A percentile compares a stretch with the other conserved stretches of the same genome.
Evolutionary conservation across 2,797 vertebrate species (phyloP).

Genomic region (Periophthalmus magnuspinnatus): DNA sequence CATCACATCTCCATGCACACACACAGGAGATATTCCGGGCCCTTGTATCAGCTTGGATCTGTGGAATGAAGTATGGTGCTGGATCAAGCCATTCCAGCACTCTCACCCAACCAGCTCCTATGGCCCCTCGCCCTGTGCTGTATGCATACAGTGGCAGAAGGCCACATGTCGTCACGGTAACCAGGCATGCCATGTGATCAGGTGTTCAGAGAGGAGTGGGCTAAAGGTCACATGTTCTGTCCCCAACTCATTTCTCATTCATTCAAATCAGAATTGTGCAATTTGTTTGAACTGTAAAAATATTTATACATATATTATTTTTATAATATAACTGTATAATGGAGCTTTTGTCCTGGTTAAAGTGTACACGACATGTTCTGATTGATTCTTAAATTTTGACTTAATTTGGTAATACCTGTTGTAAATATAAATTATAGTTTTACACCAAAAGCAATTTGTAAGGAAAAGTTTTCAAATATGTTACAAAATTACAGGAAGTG

Average conservation of each 20-base stretch:
- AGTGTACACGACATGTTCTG: neutral
- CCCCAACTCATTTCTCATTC: neutral
- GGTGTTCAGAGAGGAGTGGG: neutral
- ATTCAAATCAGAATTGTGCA: neutral
- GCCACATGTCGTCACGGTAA: neutral
- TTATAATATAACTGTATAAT: no score
- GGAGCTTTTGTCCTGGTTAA: neutral
- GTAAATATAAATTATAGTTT: no score
- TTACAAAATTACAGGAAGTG: neutral
- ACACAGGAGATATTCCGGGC: conserved; percentile 57
- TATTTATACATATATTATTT: no score
- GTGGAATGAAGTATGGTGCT: conserved; percentile 19
- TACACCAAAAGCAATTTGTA: neutral
- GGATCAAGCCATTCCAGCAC: conserved; percentile 61
- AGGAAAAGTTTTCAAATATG: neutral
- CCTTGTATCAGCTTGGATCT: conserved; percentile 57
- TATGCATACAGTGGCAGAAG: neutral
- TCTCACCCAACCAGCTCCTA: conserved; percentile 45
- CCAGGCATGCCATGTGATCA: neutral
- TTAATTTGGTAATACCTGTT: no score
- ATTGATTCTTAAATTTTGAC: neutral
- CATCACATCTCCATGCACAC: no score
- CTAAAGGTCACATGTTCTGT: neutral
- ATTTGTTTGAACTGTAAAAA: neutral
- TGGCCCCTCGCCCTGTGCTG: neutral